These are phyloP conservation scores for Pararge aegeria DNA, from an alignment of 1,140 invertebrate genomes.

Conservation along the genomic window DNA sequence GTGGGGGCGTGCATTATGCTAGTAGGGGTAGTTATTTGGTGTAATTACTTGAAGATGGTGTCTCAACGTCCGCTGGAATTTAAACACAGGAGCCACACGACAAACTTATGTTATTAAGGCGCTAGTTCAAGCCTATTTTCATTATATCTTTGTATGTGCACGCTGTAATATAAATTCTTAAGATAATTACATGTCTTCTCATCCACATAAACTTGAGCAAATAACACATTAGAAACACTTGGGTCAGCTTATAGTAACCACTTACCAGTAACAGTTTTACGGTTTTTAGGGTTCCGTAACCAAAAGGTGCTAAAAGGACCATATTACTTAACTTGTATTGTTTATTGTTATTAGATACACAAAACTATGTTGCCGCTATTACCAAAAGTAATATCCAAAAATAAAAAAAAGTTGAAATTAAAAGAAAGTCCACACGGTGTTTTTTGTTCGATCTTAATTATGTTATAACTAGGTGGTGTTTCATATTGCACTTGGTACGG, in stretches of 20 bases:
- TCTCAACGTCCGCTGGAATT: slow-evolving; percentile 52
- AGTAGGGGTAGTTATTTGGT: slow-evolving; percentile 40
- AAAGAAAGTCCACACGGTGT: too few relatives aligned
- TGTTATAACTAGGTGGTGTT: too few relatives aligned
- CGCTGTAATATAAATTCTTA: slow-evolving; percentile 29
- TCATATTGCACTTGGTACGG: too few relatives aligned
- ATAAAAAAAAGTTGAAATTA: too few relatives aligned
- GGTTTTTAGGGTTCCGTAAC: too few relatives aligned
- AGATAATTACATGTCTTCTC: slow-evolving; percentile 24
- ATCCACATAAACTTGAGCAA: neutral
- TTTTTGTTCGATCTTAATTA: too few relatives aligned
- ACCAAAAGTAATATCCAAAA: too few relatives aligned
- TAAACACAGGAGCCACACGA: slow-evolving; percentile 52
- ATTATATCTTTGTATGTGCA: slow-evolving; percentile 27
- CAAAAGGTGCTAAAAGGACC: too few relatives aligned
- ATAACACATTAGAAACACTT: neutral
- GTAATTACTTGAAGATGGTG: slow-evolving; percentile 57
- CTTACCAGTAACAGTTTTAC: neutral
- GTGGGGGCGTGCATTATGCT: slow-evolving; percentile 69
- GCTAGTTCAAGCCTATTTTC: slow-evolving; percentile 47
- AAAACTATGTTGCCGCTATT: too few relatives aligned
- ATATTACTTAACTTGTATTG: too few relatives aligned
- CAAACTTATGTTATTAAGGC: slow-evolving; percentile 68
- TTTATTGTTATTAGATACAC: too few relatives aligned
- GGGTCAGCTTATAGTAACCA: neutral